These are phyloP conservation scores for Dallia pectoralis DNA, from an alignment of 2,797 vertebrate species.

Conservation along the genomic window DNA sequence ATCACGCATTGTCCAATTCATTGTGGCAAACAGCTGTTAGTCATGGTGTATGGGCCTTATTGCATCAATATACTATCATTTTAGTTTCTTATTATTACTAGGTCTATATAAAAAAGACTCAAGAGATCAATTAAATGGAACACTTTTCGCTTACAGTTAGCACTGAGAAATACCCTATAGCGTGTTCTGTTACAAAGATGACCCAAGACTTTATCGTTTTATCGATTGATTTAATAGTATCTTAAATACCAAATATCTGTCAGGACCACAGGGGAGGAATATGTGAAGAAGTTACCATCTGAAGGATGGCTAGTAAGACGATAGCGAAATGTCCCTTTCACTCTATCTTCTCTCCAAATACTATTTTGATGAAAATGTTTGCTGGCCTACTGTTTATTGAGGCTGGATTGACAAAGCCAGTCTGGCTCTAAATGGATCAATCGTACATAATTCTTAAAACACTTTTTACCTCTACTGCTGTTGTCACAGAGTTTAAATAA, in stretches of 20 bases:
- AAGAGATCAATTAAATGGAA: slow-evolving; percentile 22
- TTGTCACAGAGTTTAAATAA: too few species aligned
- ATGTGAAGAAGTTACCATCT: not conserved
- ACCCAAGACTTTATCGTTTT: not conserved
- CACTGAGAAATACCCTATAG: slow-evolving; percentile 19
- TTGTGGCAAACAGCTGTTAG: too few species aligned
- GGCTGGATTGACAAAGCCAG: not conserved
- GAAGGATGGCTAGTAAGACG: not conserved
- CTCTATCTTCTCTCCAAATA: not conserved
- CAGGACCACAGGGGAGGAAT: not conserved
- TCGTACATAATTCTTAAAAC: too few species aligned
- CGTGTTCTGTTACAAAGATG: slow-evolving; percentile 12
- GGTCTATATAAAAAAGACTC: slow-evolving; percentile 36
- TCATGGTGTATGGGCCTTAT: too few species aligned
- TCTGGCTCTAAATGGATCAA: not conserved
- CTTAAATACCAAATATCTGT: not conserved
- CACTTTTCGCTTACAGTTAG: slow-evolving; percentile 12
- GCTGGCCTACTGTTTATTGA: not conserved
- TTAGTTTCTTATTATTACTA: slow-evolving; percentile 38
- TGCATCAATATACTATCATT: slow-evolving; percentile 35
- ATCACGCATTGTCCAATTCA: slow-evolving; percentile 21
- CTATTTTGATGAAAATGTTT: not conserved
- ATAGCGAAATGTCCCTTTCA: not conserved
- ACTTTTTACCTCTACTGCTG: too few species aligned
- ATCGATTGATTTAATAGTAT: not conserved